Conservation (phyloP, 2,113 vertebrate genomes). For the Chroicocephalus ridibundus region DNA sequence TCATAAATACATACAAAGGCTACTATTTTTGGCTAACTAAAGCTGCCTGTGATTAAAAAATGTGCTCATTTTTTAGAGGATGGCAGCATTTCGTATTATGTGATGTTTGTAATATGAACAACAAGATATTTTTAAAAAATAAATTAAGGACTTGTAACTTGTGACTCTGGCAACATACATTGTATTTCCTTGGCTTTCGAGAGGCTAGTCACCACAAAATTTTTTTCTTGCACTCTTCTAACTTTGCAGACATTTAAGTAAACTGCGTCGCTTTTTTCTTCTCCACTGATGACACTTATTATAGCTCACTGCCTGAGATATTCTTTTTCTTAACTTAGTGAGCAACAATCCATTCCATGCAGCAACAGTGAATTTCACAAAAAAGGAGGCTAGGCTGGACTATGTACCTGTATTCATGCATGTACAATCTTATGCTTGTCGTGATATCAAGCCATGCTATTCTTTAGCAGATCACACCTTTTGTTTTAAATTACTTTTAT, state of each 20-base stretch:
- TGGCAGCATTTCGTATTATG: neutral
- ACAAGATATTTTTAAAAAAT: neutral
- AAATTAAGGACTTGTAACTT: neutral
- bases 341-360: neutral
- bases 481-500: neutral
- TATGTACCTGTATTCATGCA: rapidly evolving
- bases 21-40: neutral
- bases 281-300: neutral
- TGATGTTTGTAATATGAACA: neutral
- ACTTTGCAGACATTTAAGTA: neutral
- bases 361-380: neutral
- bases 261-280: neutral
- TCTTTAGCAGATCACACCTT: neutral
- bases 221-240: neutral
- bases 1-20: neutral
- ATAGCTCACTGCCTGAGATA: neutral
- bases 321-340: neutral
- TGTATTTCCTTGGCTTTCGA: neutral
- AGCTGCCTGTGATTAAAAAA: neutral
- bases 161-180: neutral
- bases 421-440: neutral
- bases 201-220: neutral
- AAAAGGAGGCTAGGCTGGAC: neutral
- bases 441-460: neutral
- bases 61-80: neutral